Conservation (phyloP, 2,888 invertebrate genomes). For the Apamea epomidion region DNA sequence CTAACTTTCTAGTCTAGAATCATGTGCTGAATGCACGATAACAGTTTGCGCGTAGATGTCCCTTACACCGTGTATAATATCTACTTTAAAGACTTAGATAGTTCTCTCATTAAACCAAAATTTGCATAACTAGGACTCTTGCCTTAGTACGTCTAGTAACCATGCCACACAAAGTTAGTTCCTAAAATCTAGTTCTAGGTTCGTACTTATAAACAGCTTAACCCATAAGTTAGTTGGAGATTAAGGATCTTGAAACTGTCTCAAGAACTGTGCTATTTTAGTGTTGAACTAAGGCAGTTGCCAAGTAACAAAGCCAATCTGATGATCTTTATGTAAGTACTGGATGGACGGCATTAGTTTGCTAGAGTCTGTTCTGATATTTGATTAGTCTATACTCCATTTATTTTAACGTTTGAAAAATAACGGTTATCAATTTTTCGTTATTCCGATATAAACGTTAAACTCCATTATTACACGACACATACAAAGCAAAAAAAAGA, state of each 20-base stretch:
- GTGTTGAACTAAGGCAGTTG: constrained; percentile 43
- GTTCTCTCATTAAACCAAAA: constrained; percentile 12
- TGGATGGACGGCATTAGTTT: constrained; percentile 18
- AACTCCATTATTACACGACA: too few relatives aligned
- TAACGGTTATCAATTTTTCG: not conserved
- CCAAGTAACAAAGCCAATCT: constrained; percentile 44
- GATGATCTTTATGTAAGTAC: constrained; percentile 26
- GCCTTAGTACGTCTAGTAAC: constrained; percentile 9
- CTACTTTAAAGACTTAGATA: not conserved
- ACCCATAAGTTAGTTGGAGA: constrained; percentile 47
- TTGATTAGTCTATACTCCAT: not conserved
- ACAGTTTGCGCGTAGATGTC: too few relatives aligned
- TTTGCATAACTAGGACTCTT: constrained; percentile 40
- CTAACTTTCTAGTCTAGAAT: not conserved
- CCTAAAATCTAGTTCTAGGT: constrained; percentile 44
- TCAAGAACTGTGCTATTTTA: constrained; percentile 48
- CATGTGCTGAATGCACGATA: not conserved
- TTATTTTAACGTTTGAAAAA: not conserved
- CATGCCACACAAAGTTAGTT: constrained; percentile 28
- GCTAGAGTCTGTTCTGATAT: not conserved
- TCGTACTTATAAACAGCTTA: constrained; percentile 51
- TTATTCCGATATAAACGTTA: not conserved
- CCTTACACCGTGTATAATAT: not conserved
- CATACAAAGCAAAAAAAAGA: too few relatives aligned
- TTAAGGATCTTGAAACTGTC: constrained; percentile 59